phyloP scores from a whole-genome alignment of 2,888 invertebrate species.

The Noctua fimbriata region DNA sequence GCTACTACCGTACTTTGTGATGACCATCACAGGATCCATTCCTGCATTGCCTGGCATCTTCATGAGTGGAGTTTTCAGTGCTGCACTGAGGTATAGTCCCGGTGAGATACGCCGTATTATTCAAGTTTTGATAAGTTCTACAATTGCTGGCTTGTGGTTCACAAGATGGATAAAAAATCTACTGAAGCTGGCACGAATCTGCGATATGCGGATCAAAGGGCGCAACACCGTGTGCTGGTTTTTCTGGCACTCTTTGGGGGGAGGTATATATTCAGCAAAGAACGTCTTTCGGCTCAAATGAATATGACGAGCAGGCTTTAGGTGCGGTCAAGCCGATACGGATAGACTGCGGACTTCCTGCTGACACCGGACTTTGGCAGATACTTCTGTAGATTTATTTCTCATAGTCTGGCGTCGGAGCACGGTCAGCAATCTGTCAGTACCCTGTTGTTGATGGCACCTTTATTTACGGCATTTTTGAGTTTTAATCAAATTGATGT shows the following conservation, averaged over 20 bases:
- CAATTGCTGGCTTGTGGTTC: not conserved
- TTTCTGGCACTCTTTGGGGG: not conserved
- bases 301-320: not conserved
- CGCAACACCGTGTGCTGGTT: not conserved
- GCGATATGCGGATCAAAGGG: not conserved
- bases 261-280: not conserved
- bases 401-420: not conserved
- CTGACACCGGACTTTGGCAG: not conserved
- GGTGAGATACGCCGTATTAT: slow-evolving; percentile 38
- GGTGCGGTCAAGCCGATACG: not conserved
- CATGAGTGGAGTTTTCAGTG: slow-evolving; percentile 96
- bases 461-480: not conserved
- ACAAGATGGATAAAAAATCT: not conserved
- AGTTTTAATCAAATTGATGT: not conserved
- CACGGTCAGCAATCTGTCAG: not conserved
- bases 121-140: not conserved
- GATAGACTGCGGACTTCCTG: not conserved
- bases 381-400: not conserved
- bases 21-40: slow-evolving; percentile 93
- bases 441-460: not conserved
- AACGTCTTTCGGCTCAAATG: not conserved
- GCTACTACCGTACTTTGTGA: slow-evolving; percentile 95
- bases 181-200: not conserved
- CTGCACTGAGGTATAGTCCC: slow-evolving; percentile 93
- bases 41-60: slow-evolving; percentile 96